Conservation (phyloP, 2,888 invertebrate species). For the Quadroppia sp. region DNA sequence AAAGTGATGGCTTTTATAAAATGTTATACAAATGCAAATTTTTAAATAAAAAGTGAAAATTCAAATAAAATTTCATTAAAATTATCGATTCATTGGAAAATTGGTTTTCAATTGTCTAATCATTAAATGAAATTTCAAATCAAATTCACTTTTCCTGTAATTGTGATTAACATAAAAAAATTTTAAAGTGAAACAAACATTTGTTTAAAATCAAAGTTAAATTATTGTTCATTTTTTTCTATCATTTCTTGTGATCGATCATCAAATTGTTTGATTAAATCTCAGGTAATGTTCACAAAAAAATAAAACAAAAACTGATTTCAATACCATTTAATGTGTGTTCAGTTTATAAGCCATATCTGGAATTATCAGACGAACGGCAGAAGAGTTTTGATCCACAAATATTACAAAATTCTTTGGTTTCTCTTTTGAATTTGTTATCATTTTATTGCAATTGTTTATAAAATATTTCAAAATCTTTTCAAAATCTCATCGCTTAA, state of each 20-base stretch:
- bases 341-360: too few species aligned
- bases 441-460: neutral
- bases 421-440: too few species aligned
- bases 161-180: constrained; percentile 1
- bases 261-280: neutral
- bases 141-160: neutral
- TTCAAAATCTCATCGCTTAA: constrained; percentile 1
- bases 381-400: too few species aligned
- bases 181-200: neutral
- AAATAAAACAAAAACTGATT: too few species aligned
- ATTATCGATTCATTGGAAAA: neutral
- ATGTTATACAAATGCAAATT: neutral
- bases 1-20: constrained; percentile 2
- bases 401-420: too few species aligned
- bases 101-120: neutral
- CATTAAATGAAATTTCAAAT: neutral
- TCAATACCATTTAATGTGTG: too few species aligned
- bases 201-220: neutral
- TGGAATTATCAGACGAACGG: too few species aligned
- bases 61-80: neutral
- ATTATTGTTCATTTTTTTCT: neutral
- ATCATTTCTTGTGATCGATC: constrained; percentile 7
- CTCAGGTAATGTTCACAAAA: neutral
- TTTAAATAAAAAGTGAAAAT: neutral
- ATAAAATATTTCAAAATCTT: neutral